phyloP scores from a whole-genome alignment of 2,888 invertebrate genomes.

The Parasteatoda lunata region DNA sequence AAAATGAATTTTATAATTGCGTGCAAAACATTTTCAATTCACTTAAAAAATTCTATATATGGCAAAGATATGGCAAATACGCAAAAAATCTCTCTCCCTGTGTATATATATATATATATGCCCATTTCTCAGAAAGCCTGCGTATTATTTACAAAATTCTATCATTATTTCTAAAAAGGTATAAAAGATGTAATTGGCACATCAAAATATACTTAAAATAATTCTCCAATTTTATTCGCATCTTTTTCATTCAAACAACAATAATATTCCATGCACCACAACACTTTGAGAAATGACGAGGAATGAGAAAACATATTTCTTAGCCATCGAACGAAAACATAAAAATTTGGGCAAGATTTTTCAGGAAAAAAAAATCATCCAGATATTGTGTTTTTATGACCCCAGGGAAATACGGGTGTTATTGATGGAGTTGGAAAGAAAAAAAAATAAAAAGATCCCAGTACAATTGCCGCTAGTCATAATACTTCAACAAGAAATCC shows the following conservation, averaged over 20 bases:
- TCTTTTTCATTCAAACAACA: background rate
- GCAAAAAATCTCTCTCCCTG: no score
- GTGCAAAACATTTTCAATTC: no score
- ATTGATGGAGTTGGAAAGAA: background rate
- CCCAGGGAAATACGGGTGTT: background rate
- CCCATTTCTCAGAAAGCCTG: no score
- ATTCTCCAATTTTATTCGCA: background rate
- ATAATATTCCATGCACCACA: background rate
- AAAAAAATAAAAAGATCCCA: background rate
- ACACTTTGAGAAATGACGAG: background rate
- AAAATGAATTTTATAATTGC: no score
- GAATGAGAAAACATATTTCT: slow-evolving; percentile 8
- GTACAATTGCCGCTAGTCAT: slow-evolving; percentile 12
- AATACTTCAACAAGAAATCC: background rate
- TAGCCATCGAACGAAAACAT: slow-evolving; percentile 9
- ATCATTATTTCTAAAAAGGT: no score
- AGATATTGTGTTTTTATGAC: slow-evolving; percentile 28
- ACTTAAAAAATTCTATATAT: no score
- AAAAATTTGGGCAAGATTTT: background rate
- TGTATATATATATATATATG: no score
- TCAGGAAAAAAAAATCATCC: slow-evolving; percentile 6
- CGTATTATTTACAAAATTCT: no score
- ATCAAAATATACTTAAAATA: no score
- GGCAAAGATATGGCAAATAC: no score
- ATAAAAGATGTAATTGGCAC: no score